These are phyloP conservation scores for Eremobia ochroleuca DNA, from an alignment of 2,888 invertebrate species.

Conservation along the genomic window DNA sequence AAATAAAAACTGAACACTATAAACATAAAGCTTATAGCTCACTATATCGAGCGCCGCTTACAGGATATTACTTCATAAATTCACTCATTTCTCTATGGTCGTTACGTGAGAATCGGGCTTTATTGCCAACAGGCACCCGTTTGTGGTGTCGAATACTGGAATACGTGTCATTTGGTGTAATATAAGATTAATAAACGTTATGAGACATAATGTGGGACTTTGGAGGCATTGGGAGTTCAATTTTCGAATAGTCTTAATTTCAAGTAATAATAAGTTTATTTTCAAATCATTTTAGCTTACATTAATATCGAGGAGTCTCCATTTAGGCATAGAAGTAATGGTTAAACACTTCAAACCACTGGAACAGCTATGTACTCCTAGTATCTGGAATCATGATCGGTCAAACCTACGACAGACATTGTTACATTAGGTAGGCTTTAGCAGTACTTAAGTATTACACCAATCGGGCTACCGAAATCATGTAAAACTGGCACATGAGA, in stretches of 20 bases:
- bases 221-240: background rate
- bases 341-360: background rate
- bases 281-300: too few relatives aligned
- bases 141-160: slow-evolving; percentile 23
- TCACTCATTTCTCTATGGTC: slow-evolving; percentile 48
- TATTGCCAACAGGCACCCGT: slow-evolving; percentile 36
- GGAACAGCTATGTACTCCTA: background rate
- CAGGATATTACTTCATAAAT: slow-evolving; percentile 62
- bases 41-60: slow-evolving; percentile 41
- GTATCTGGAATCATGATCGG: background rate
- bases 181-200: background rate
- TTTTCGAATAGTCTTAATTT: background rate
- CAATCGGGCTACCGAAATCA: background rate
- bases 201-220: background rate
- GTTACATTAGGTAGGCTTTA: background rate
- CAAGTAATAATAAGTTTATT: too few relatives aligned
- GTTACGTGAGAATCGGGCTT: slow-evolving; percentile 55
- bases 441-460: background rate
- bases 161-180: slow-evolving; percentile 19
- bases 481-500: too few relatives aligned
- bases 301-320: too few relatives aligned
- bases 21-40: slow-evolving; percentile 31
- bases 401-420: too few relatives aligned
- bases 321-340: too few relatives aligned
- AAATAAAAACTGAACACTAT: slow-evolving; percentile 41